Evolutionary conservation across 1,140 invertebrate species (phyloP).

Genomic region (Panagrolaimus sp.): DNA sequence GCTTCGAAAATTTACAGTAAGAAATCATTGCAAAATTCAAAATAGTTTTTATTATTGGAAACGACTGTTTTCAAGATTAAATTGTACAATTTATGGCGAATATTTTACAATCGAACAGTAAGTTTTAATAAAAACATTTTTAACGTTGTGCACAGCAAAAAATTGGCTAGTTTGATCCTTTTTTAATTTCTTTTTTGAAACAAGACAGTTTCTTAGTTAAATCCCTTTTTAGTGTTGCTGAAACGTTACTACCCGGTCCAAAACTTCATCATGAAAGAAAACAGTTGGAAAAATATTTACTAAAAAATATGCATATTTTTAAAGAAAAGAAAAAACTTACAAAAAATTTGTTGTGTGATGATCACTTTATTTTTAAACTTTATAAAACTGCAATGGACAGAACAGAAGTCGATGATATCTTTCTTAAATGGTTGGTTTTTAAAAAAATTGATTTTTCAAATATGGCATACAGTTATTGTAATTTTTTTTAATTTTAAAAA

Average conservation of each 20-base stretch:
- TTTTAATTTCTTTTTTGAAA: not conserved
- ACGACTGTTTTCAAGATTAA: slow-evolving; percentile 31
- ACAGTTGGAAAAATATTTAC: slow-evolving; percentile 37
- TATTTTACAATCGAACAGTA: slow-evolving; percentile 34
- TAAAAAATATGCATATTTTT: slow-evolving; percentile 37
- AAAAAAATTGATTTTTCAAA: not conserved
- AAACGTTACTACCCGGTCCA: slow-evolving; percentile 27
- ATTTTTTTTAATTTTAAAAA: not conserved
- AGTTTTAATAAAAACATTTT: not conserved
- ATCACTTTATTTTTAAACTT: slow-evolving; percentile 35
- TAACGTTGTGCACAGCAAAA: too few relatives aligned
- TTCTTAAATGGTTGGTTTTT: slow-evolving; percentile 32
- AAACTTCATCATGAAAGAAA: slow-evolving; percentile 41
- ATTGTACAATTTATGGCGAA: slow-evolving; percentile 27
- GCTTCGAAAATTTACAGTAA: slow-evolving; percentile 27
- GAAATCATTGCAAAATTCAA: slow-evolving; percentile 31
- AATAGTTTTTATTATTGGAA: slow-evolving; percentile 45
- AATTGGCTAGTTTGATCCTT: too few relatives aligned
- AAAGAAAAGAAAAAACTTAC: slow-evolving; percentile 34
- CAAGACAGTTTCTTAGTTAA: not conserved
- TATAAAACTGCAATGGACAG: slow-evolving; percentile 32
- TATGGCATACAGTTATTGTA: too few relatives aligned
- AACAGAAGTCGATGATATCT: slow-evolving; percentile 42
- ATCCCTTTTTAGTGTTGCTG: slow-evolving; percentile 28
- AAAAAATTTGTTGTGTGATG: slow-evolving; percentile 34